A percentile compares a stretch with the other conserved stretches of the same genome.
phyloP scores from a whole-genome alignment of 2,888 invertebrate species.

The Lepas anatifera region DNA sequence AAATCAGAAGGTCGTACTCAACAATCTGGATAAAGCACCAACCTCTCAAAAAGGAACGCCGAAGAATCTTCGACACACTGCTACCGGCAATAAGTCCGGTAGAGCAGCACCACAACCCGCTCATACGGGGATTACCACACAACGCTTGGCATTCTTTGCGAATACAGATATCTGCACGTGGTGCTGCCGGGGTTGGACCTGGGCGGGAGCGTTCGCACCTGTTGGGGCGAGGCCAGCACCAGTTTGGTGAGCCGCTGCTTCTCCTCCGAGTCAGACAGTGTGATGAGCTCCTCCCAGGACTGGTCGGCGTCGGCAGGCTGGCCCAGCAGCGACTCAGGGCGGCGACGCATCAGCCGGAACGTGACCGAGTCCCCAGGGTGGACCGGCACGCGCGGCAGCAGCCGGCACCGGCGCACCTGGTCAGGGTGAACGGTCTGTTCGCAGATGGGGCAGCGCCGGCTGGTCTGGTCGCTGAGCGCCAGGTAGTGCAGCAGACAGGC shows the following conservation, averaged over 20 bases:
- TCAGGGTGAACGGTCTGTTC: constrained; percentile 62
- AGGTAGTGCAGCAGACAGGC: constrained; percentile 86
- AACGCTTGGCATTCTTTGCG: too few species aligned
- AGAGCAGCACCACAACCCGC: too few species aligned
- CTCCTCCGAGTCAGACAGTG: background rate
- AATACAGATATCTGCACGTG: too few species aligned
- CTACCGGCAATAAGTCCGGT: too few species aligned
- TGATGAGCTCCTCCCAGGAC: background rate
- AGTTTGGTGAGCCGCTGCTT: constrained; percentile 44
- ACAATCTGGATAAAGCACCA: background rate
- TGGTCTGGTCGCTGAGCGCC: constrained; percentile 66
- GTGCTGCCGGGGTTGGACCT: too few species aligned
- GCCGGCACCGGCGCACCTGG: constrained; percentile 63
- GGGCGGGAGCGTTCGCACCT: too few species aligned
- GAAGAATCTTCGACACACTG: too few species aligned
- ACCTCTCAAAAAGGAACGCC: background rate
- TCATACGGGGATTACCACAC: too few species aligned
- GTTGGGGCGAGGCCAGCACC: constrained; percentile 52
- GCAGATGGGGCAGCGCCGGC: constrained; percentile 85
- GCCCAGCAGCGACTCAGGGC: constrained; percentile 49
- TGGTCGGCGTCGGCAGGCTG: constrained; percentile 36
- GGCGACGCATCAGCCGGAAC: constrained; percentile 75
- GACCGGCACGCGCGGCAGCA: constrained; percentile 25
- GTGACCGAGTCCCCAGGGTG: constrained; percentile 53
- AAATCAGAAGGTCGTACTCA: background rate